Base-by-base conservation (phyloP, 1,140 invertebrate species). In the Nasonia vitripennis region DNA sequence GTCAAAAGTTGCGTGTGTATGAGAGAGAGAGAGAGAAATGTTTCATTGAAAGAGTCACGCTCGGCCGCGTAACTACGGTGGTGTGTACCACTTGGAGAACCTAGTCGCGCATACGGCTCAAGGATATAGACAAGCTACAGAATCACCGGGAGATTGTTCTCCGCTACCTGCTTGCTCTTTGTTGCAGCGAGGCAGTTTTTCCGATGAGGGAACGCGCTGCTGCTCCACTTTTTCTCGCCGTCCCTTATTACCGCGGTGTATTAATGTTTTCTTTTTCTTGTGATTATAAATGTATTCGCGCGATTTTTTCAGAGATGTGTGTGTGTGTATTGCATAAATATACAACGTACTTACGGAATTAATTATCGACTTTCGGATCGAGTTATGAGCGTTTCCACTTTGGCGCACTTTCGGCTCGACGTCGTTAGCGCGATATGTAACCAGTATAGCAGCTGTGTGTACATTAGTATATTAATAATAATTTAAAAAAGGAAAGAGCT, bases 21-120 rank as follows among this genome's bases (percentile, higher is more conserved):
- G 14, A 62, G 55, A 62, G 55, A 62, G 55, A n/a, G 20, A 62
- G 55, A 62, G 55, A 62, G 20, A 62, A 62, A 17, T 17, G 20
- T 62, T 62, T 62, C 55, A 62, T 62, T 62, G 55, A 62, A 62
- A 62, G 55, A 62, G 55, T 62, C 55, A 62, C 55, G 55, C 55
- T 62, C 55, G 55, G 55, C 55, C 55, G 55, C 55, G 55, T 62
- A 62, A 62, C 0, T 62, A 62, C 55, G 55, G 55, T 62, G 55
- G 55, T 62, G 55, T 62, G 7, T 17, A 62, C 55, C 55, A 20
- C 55, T 45, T n/a, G 55, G 14, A 62, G 55, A 62, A n/a, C 55
- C 55, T n/a, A 62, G 55, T 17, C 2, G 55, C 51, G 51, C 10
- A 10, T 10, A 10, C 12, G 5, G 45, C 20, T 62, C 55, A 62